A percentile compares a stretch with the other conserved stretches of the same genome.
Evolutionary conservation across 2,113 vertebrate genomes (phyloP).

Genomic region (Indicator maculatus): DNA sequence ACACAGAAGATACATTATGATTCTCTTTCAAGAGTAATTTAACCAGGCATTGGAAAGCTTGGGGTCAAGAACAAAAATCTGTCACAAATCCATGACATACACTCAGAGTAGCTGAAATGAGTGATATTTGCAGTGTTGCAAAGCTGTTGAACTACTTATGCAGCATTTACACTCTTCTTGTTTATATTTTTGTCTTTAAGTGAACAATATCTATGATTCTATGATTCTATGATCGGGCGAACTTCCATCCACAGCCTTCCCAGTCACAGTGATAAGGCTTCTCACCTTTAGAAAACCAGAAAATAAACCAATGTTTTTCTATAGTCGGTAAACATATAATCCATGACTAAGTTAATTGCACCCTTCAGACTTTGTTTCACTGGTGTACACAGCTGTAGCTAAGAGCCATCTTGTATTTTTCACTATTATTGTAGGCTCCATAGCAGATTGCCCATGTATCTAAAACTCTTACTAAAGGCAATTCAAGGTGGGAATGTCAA

Average conservation of each 20-base stretch:
- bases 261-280: slow-evolving; percentile 99
- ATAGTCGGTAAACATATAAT: not conserved
- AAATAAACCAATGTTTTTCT: not conserved
- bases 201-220: no score
- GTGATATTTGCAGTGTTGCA: not conserved
- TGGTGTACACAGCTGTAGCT: not conserved
- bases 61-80: not conserved
- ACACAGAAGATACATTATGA: not conserved
- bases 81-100: not conserved
- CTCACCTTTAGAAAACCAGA: slow-evolving; percentile 81
- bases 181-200: not conserved
- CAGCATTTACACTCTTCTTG: not conserved
- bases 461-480: not conserved
- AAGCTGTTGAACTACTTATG: not conserved
- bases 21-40: not conserved
- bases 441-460: not conserved
- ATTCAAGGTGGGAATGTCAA: not conserved
- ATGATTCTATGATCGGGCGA: slow-evolving; percentile 98
- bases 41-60: not conserved
- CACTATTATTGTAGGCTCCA: not conserved
- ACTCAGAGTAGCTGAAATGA: not conserved
- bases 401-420: not conserved
- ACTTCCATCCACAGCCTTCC: slow-evolving; percentile 99
- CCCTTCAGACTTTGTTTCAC: not conserved
- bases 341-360: not conserved